These are phyloP conservation scores for Epizoanthus rinbou DNA, from an alignment of 92 coral and sea anemone species.

Conservation along the genomic window DNA sequence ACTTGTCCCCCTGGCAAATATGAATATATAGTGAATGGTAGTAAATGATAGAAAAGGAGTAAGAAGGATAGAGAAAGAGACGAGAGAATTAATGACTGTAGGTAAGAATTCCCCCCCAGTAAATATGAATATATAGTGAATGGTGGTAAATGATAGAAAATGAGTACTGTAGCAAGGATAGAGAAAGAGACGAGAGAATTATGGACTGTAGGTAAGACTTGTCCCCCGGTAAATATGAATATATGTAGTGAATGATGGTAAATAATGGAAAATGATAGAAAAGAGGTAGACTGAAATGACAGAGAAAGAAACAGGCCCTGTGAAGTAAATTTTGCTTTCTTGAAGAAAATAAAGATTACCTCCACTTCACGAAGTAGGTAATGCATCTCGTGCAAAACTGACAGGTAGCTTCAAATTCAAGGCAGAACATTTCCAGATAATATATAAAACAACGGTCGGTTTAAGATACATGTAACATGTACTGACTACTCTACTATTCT, in stretches of 20 bases:
- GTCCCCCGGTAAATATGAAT: not conserved
- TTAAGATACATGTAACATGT: no score
- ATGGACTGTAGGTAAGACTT: constrained; percentile 93
- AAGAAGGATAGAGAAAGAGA: no score
- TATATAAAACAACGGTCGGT: no score
- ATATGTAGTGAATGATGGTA: not conserved
- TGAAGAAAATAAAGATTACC: no score
- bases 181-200: constrained; percentile 65
- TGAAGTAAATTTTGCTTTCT: no score
- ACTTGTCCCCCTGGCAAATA: not conserved
- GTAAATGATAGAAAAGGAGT: not conserved
- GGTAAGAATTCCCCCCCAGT: constrained; percentile 59
- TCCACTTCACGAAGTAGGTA: no score
- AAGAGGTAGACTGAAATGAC: not conserved
- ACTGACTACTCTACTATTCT: no score
- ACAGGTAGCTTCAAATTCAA: no score
- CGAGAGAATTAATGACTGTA: constrained; percentile 96
- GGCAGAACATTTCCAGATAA: no score
- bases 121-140: not conserved
- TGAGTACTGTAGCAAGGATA: no score
- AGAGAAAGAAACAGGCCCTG: no score
- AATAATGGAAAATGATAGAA: not conserved
- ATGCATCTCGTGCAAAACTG: no score
- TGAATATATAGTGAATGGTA: not conserved
- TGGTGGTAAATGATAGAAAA: not conserved